phyloP scores from a whole-genome alignment of 2,113 vertebrate genomes.

The Bubo bubo region DNA sequence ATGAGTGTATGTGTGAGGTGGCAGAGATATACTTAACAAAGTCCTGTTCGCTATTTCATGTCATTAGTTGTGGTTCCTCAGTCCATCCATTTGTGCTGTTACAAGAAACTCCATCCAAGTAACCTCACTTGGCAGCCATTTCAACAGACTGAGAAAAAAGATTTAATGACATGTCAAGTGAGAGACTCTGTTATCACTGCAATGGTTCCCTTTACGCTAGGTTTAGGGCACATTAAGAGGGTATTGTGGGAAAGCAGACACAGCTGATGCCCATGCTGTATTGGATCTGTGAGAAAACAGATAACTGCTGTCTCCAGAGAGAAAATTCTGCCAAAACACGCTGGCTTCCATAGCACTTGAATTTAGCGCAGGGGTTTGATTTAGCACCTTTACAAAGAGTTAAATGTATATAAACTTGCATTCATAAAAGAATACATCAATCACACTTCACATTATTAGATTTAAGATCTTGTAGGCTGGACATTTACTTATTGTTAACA shows the following conservation, averaged over 20 bases:
- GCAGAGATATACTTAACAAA: neutral
- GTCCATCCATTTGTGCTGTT: neutral
- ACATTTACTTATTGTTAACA: neutral
- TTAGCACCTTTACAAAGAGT: conserved; percentile 2
- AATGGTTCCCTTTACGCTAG: neutral
- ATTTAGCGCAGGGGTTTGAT: neutral
- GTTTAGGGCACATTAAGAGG: neutral
- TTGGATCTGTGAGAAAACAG: neutral
- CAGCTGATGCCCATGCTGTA: conserved; percentile 18
- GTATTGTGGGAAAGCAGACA: neutral
- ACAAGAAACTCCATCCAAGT: neutral
- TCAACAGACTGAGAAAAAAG: neutral
- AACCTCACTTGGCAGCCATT: neutral
- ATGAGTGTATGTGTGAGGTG: neutral
- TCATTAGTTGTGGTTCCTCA: neutral
- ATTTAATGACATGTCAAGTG: neutral
- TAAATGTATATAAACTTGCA: neutral
- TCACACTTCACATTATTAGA: neutral
- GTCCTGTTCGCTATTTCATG: neutral
- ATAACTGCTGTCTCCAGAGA: neutral
- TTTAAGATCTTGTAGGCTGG: neutral
- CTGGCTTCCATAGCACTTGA: neutral
- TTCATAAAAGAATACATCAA: neutral
- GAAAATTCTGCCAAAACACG: neutral
- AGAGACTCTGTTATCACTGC: neutral